Conservation (phyloP, 2,113 vertebrate genomes). For the Nannospalax galili region DNA sequence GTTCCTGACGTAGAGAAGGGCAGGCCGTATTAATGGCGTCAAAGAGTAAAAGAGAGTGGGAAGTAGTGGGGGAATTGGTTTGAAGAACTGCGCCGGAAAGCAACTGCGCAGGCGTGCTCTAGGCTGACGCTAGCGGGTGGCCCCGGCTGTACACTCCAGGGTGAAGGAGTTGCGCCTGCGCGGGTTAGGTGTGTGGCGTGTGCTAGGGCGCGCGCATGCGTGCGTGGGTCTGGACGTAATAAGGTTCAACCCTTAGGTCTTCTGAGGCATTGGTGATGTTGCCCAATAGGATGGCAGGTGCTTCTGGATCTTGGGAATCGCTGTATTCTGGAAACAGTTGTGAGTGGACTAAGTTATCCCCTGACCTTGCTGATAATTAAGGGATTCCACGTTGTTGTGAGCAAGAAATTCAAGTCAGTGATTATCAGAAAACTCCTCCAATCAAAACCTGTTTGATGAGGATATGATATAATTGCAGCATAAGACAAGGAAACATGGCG, state of each 20-base stretch:
- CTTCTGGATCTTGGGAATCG: not conserved
- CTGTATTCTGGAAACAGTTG: not conserved
- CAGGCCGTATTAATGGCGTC: rapidly evolving
- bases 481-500: not conserved
- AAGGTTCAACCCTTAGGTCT: rapidly evolving
- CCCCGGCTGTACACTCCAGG: rapidly evolving
- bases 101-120: not conserved
- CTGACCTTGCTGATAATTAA: not conserved
- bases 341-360: not conserved
- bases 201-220: not conserved
- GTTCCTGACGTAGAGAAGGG: not conserved
- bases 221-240: rapidly evolving
- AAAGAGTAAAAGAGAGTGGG: no score
- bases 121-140: not conserved
- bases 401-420: not conserved
- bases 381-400: not conserved
- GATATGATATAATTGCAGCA: not conserved
- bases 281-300: not conserved
- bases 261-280: rapidly evolving
- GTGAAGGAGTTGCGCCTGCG: rapidly evolving
- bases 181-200: not conserved
- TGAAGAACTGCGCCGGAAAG: rapidly evolving
- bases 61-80: no score
- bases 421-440: not conserved
- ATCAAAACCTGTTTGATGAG: not conserved